Conservation (phyloP, 2,888 invertebrate species). For the Drosophila borborema region DNA sequence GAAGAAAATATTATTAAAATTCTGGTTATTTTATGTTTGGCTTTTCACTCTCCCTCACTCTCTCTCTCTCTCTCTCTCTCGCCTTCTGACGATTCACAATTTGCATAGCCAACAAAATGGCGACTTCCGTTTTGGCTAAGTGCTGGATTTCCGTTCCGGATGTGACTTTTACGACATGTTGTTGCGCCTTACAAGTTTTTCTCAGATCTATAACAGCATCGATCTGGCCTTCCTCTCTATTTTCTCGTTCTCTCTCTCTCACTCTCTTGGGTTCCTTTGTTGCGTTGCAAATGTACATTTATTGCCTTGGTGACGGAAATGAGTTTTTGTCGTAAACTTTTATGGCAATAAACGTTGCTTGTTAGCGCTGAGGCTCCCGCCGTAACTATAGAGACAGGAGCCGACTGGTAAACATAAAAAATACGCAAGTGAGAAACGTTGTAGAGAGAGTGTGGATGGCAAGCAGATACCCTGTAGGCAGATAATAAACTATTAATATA, state of each 20-base stretch:
- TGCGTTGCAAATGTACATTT: constrained; percentile 59
- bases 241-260: not conserved
- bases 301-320: constrained; percentile 77
- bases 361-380: constrained; percentile 44
- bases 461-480: not conserved
- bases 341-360: constrained; percentile 76
- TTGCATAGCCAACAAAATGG: constrained; percentile 68
- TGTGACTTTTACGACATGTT: constrained; percentile 44
- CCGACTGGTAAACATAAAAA: constrained; percentile 23
- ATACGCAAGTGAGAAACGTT: constrained; percentile 3
- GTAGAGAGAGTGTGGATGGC: not conserved
- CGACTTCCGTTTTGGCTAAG: constrained; percentile 66
- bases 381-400: constrained; percentile 34
- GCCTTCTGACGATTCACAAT: constrained; percentile 22
- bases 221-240: constrained; percentile 29
- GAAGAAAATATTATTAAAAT: constrained; percentile 56
- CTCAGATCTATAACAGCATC: constrained; percentile 41
- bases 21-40: constrained; percentile 2
- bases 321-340: constrained; percentile 81
- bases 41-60: not conserved
- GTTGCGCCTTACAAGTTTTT: constrained; percentile 26
- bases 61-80: not conserved
- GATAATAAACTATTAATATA: not conserved
- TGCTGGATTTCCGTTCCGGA: constrained; percentile 68
- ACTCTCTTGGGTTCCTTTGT: not conserved